Evolutionary conservation across 2,888 invertebrate genomes (phyloP), one percentile per base, ranked within the genome.

Genomic region (Euplexia lucipara): DNA sequence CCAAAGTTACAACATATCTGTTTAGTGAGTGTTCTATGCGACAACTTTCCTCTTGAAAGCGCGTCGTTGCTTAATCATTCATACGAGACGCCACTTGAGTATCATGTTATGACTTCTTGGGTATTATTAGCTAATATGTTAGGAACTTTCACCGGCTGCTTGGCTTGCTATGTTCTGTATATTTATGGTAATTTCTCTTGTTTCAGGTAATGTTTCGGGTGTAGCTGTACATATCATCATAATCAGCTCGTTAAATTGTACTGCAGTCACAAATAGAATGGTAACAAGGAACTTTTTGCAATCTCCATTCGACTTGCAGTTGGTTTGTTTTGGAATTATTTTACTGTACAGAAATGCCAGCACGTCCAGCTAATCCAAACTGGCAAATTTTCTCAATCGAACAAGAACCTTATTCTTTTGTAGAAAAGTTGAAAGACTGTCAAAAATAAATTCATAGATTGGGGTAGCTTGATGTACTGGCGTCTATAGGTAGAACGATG

Each of bases 41-140:
- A 72, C 65, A 63, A 72, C 73, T 71, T 71, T 77, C 73, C n/a
- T 47, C 12, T 22, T 45, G 56, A 72, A 72, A 71, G 54, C 77
- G 34, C 39, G 44, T 12, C 9, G 14, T 42, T 14, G 39, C 22
- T 49, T n/a, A 48, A 32, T 71, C 51, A 52, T 52, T 48, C 66
- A 71, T 45, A 49, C 16, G 48, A 76, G 48, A 48, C 18, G 16
- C 39, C 30, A 39, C 37, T 39, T 32, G 12, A 76, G 48, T 76
- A 39, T 60, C 41, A 42, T 26, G 42, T 76, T 76, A 52, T 53
- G 20, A 48, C 51, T 39, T 7, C 32, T 53, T 26, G 12, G n/a
- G n/a, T 41, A 49, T 20, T 20, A 75, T 75, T 41, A 61, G 34
- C 14, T 61, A 22, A 60, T n/a, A n/a, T 60, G 39, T 53, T 30